Conservation (phyloP, 1,140 invertebrate species). For the Heliothis virescens region DNA sequence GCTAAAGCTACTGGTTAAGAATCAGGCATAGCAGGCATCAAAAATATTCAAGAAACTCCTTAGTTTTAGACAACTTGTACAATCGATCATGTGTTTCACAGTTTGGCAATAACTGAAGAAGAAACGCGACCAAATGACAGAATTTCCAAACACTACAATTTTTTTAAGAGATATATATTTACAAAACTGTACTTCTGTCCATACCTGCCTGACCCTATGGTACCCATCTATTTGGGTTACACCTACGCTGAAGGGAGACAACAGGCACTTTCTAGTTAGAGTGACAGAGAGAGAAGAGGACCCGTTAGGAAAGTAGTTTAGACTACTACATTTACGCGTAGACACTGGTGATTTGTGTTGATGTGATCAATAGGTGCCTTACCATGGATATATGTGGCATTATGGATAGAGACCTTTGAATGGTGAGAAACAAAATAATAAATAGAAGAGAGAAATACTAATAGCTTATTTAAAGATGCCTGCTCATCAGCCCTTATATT, state of each 20-base stretch:
- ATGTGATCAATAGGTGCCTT: constrained; percentile 31
- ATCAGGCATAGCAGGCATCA: no score
- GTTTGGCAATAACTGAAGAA: no score
- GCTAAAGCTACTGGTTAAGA: no score
- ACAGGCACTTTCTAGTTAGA: constrained; percentile 39
- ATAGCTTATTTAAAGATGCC: constrained; percentile 2
- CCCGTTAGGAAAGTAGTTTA: constrained; percentile 75
- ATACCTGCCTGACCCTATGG: constrained; percentile 32
- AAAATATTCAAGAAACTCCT: no score
- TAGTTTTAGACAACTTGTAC: no score
- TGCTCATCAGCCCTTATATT: no score
- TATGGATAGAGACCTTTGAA: neutral
- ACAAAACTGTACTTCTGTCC: constrained; percentile 32
- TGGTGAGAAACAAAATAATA: constrained; percentile 1
- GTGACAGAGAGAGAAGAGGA: constrained; percentile 59
- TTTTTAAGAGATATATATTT: neutral
- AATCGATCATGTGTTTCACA: no score
- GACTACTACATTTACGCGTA: constrained; percentile 76
- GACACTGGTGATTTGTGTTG: constrained; percentile 61
- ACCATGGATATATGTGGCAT: neutral
- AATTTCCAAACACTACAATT: neutral
- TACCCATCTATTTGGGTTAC: constrained; percentile 64
- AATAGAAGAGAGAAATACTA: neutral
- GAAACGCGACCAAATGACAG: neutral
- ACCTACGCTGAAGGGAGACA: constrained; percentile 64